Evolutionary conservation across 1,140 invertebrate genomes (phyloP).

Genomic region (Neodiprion lecontei): DNA sequence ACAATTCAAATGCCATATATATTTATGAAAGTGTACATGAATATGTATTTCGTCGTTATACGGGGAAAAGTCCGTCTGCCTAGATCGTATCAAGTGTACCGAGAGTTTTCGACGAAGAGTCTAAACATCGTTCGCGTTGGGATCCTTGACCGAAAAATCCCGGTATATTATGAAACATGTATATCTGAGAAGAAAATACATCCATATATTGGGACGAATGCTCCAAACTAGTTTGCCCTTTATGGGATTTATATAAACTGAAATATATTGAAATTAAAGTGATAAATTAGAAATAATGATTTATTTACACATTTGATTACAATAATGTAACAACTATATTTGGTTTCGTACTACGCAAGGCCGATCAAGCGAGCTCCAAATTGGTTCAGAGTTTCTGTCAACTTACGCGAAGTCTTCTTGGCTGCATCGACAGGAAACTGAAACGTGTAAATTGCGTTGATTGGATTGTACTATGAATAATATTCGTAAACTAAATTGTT

Average conservation of each 20-base stretch:
- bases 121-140: no score
- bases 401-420: conserved; percentile 58
- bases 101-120: no score
- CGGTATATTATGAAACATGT: no score
- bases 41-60: no score
- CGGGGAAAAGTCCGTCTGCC: no score
- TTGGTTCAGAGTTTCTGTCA: conserved; percentile 63
- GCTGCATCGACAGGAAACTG: conserved; percentile 61
- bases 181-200: background rate
- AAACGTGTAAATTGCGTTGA: conserved; percentile 29
- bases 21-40: background rate
- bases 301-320: conserved; percentile 8
- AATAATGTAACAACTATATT: conserved; percentile 6
- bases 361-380: conserved; percentile 64
- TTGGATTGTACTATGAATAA: background rate
- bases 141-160: no score
- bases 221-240: background rate
- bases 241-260: no score
- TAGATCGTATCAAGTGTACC: background rate
- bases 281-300: background rate
- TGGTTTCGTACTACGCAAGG: conserved; percentile 45
- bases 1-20: conserved; percentile 1
- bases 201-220: background rate
- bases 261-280: background rate
- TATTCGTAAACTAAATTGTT: background rate